Base-by-base conservation (phyloP, 2,888 invertebrate species). In the Meiosimyza decipiens region DNA sequence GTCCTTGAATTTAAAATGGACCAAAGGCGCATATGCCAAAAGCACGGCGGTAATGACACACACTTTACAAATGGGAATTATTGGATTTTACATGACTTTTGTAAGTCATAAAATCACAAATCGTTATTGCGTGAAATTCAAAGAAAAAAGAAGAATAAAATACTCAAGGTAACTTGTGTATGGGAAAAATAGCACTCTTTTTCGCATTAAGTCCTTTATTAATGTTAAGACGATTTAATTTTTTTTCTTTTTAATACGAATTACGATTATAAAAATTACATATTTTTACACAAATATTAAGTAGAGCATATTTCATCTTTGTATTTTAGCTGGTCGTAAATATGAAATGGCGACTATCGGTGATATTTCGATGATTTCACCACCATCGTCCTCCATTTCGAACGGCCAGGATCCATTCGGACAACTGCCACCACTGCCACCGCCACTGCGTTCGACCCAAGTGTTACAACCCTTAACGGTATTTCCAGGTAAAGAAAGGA, bases 371-470 rank as follows among this genome's bases (percentile, higher is more conserved):
- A 87, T 87, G 87, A 87, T 87, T 86, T 87, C 87, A 83, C 87
- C 87, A 81, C 86, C 87, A 80, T 86, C 87, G 84, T 87, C 87
- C 83, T 87, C 87, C 83, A 85, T 86, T 82, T 87, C 88, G 81
- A 87, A 87, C 87, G 88, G 87, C 82, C 87, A 85, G 82, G 87
- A 87, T 85, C 87, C 87, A 81, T 84, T 84, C 82, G 87, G 86
- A 84, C 87, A 87, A 81, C 81, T 87, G 85, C 87, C 88, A 81
- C 87, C 87, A 82, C 83, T 87, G 82, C 87, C 87, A 83, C 87
- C 88, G 84, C 88, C 87, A 82, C 83, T 87, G 86, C 87, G 87
- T 84, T 88, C 87, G 83, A 87, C 87, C 83, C 87, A 87, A 85
- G 86, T 87, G 83, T 81, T 87, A 81, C 87, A 87, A 84, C 87